These are phyloP conservation scores for Paratrypauchen microcephalus DNA, from an alignment of 2,797 vertebrate species.

Conservation along the genomic window DNA sequence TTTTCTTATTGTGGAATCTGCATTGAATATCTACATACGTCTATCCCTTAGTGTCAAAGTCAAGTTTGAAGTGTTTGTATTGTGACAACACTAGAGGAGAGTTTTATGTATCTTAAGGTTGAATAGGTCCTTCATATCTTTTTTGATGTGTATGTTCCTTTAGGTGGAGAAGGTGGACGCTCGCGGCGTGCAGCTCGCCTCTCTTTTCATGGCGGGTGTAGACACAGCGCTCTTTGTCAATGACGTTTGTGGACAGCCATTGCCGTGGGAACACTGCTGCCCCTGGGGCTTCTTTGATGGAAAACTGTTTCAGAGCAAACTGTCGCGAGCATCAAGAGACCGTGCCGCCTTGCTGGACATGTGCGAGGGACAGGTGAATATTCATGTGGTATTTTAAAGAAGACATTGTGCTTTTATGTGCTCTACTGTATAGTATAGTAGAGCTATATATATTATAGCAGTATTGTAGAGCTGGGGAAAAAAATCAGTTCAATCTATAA, in stretches of 20 bases:
- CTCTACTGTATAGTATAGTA: too few species aligned
- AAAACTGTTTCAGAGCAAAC: constrained; percentile 92
- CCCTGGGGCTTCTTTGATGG: constrained; percentile 94
- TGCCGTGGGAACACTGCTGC: constrained; percentile 93
- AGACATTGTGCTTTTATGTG: too few species aligned
- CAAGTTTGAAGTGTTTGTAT: too few species aligned
- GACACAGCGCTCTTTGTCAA: constrained; percentile 91
- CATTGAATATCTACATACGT: too few species aligned
- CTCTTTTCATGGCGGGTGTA: constrained; percentile 91
- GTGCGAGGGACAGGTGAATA: constrained; percentile 87
- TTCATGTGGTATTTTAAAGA: too few species aligned
- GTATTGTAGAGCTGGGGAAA: too few species aligned
- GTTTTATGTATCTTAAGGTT: too few species aligned
- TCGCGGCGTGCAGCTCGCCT: constrained; percentile 89
- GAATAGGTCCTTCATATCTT: background rate
- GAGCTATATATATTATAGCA: too few species aligned
- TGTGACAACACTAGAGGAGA: too few species aligned
- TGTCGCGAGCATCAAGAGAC: constrained; percentile 84
- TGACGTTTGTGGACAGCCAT: constrained; percentile 91
- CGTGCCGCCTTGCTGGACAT: constrained; percentile 86
- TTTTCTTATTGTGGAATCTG: too few species aligned
- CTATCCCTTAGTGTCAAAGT: too few species aligned
- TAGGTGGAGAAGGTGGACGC: constrained; percentile 92
- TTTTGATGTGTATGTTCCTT: constrained; percentile 1
- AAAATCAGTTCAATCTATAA: too few species aligned